Percentiles rank a stretch among this genome's conserved stretches.
Evolutionary conservation across 2,888 invertebrate species (phyloP).

Genomic region (Clostera curtula): DNA sequence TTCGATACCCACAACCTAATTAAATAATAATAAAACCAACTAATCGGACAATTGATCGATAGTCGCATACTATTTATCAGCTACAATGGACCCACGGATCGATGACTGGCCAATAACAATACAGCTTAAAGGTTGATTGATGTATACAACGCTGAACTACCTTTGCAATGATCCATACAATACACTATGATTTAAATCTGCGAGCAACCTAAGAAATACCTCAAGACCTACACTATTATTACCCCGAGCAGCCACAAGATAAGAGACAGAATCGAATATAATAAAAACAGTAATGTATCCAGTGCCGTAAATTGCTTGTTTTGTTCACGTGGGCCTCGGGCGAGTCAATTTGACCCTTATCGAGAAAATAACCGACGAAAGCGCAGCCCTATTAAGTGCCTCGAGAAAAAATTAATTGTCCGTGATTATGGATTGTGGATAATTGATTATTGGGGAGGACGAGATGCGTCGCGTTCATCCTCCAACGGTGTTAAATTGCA

Average conservation of each 20-base stretch:
- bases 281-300: constrained; percentile 54
- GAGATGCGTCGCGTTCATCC: constrained; percentile 42
- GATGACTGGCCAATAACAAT: too few relatives aligned
- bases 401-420: constrained; percentile 63
- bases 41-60: too few relatives aligned
- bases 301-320: constrained; percentile 59
- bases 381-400: constrained; percentile 53
- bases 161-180: too few relatives aligned
- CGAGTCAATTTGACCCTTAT: constrained; percentile 65
- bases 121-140: too few relatives aligned
- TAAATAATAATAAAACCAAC: too few relatives aligned
- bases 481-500: constrained; percentile 32
- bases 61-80: too few relatives aligned
- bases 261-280: constrained; percentile 46
- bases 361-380: constrained; percentile 66
- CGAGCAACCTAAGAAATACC: too few relatives aligned
- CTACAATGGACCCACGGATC: too few relatives aligned
- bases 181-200: too few relatives aligned
- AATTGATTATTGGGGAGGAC: constrained; percentile 52
- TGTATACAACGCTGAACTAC: too few relatives aligned
- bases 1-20: too few relatives aligned
- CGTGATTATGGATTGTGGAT: constrained; percentile 63
- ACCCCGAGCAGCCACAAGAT: constrained; percentile 39
- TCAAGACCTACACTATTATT: constrained; percentile 33
- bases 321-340: constrained; percentile 59